Conservation (phyloP, 2,113 vertebrate genomes). For the Ctenomys sociabilis region DNA sequence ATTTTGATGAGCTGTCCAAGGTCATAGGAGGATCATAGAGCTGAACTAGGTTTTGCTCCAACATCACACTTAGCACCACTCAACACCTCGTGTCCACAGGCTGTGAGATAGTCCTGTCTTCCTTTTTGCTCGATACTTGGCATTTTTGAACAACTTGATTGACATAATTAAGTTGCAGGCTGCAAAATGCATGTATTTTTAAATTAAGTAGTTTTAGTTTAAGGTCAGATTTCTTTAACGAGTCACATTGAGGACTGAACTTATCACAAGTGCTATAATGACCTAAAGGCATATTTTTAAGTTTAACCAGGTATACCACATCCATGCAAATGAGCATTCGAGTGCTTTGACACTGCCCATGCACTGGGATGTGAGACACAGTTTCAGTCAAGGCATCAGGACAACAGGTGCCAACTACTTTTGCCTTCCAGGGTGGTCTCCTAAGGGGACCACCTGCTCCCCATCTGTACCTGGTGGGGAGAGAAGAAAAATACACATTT, state of each 20-base stretch:
- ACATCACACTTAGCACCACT: background rate
- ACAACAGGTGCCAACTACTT: background rate
- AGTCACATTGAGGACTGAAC: conserved; percentile 2
- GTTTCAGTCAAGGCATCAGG: background rate
- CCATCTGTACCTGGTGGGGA: background rate
- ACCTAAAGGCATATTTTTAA: conserved; percentile 47
- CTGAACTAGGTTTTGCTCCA: background rate
- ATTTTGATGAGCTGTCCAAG: background rate
- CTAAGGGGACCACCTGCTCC: background rate
- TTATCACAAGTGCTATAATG: conserved; percentile 30
- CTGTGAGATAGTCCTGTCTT: background rate
- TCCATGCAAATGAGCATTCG: conserved; percentile 52
- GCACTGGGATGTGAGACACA: conserved; percentile 29
- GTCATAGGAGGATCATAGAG: background rate
- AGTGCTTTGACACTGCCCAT: background rate
- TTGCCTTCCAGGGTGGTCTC: background rate
- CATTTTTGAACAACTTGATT: background rate
- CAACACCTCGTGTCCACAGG: too few relatives aligned
- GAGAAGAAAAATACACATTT: background rate
- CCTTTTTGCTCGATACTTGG: background rate
- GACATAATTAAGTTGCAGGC: background rate
- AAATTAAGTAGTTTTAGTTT: background rate
- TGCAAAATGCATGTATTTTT: background rate
- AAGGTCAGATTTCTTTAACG: background rate
- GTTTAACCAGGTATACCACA: background rate